Evolutionary conservation across 1,140 invertebrate species (phyloP).

Genomic region (Archivesica marissinica): DNA sequence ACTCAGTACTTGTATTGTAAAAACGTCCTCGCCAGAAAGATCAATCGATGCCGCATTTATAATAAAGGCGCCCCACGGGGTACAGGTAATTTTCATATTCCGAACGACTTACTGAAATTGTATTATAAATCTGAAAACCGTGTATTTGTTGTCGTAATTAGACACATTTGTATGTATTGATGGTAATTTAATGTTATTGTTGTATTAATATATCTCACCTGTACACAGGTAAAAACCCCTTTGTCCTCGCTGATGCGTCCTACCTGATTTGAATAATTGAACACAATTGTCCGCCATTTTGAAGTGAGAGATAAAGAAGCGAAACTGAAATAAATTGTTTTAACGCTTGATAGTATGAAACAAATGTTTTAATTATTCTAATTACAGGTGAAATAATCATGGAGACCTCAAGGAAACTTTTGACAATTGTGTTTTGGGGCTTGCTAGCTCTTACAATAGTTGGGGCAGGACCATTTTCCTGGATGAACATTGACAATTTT

Average conservation of each 20-base stretch:
- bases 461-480: conserved; percentile 52
- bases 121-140: not conserved
- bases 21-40: conserved; percentile 7
- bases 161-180: not conserved
- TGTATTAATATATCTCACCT: not conserved
- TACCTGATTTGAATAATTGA: conserved; percentile 57
- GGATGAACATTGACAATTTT: conserved; percentile 55
- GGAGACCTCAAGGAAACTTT: conserved; percentile 1
- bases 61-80: conserved; percentile 26
- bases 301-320: conserved; percentile 31
- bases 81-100: conserved; percentile 4
- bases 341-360: not conserved
- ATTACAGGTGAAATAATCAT: conserved; percentile 32
- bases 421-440: conserved; percentile 41
- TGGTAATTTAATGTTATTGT: not conserved
- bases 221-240: conserved; percentile 36
- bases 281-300: conserved; percentile 60
- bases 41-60: conserved; percentile 25
- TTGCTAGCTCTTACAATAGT: conserved; percentile 47
- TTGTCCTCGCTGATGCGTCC: conserved; percentile 38
- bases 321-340: conserved; percentile 23
- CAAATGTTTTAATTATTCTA: conserved; percentile 14
- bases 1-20: not conserved
- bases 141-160: not conserved
- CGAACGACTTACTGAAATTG: not conserved